These are phyloP conservation scores for Actinernus sp. DNA, from an alignment of 92 coral and sea anemone species.

Conservation along the genomic window DNA sequence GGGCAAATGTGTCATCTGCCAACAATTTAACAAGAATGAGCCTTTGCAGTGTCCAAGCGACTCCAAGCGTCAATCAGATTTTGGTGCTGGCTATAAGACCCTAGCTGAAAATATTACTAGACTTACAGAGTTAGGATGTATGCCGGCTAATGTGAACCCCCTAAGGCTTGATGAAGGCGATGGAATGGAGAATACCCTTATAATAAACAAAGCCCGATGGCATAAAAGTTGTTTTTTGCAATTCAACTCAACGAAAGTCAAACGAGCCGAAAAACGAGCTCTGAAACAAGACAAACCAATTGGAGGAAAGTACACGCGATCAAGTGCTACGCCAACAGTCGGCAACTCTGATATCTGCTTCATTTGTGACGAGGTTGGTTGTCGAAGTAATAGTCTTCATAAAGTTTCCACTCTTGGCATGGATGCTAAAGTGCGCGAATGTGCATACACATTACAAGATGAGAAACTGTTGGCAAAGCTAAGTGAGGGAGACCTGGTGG, in stretches of 20 bases:
- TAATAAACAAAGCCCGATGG: slow-evolving; percentile 31
- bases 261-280: slow-evolving; percentile 8
- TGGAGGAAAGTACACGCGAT: slow-evolving; percentile 13
- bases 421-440: slow-evolving; percentile 52
- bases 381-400: slow-evolving; percentile 43
- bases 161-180: slow-evolving; percentile 20
- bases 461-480: slow-evolving; percentile 63
- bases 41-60: slow-evolving; percentile 28
- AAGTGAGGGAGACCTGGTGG: slow-evolving; percentile 68
- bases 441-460: slow-evolving; percentile 61
- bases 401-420: slow-evolving; percentile 60
- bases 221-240: slow-evolving; percentile 32
- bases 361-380: slow-evolving; percentile 43
- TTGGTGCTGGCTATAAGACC: slow-evolving; percentile 50
- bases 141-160: slow-evolving; percentile 27
- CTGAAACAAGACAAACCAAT: too few relatives aligned
- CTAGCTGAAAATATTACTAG: slow-evolving; percentile 23
- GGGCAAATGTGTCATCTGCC: slow-evolving; percentile 33
- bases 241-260: slow-evolving; percentile 33
- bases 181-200: slow-evolving; percentile 30
- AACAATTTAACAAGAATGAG: slow-evolving; percentile 19
- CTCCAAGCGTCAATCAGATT: slow-evolving; percentile 25
- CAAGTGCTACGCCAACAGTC: slow-evolving; percentile 2
- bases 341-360: slow-evolving; percentile 18
- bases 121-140: slow-evolving; percentile 21